Base-by-base conservation (phyloP, 1,140 invertebrate species). In the Coelopa frigida region DNA sequence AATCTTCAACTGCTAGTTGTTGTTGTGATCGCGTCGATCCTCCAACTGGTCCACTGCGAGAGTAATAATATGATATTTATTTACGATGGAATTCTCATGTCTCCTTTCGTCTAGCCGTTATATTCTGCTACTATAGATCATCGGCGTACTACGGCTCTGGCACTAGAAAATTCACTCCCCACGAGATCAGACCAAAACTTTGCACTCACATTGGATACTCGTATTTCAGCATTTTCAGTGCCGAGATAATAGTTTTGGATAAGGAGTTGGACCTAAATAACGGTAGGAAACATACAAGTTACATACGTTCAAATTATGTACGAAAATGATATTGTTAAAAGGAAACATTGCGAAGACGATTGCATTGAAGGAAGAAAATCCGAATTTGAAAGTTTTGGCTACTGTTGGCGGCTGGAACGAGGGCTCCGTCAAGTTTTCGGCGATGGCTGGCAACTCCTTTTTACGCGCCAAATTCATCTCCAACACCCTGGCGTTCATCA, bases 371-470 rank as follows among this genome's bases (percentile, higher is more conserved):
- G 49, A 72, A 5, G 61, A 68, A 42, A 85, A 85, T 70, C 73
- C 79, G 0, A 71, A 75, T 5, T 55, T 86, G 5, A 86, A 85
- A 62, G 78, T 81, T 0, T 52, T 87, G 33, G 53, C 87, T 7
- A 82, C 83, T 8, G 76, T 89, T 24, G 86, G 86, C 8, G 86
- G 86, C 10, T 89, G 84, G 84, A 83, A 80, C 56, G 81, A 85
- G 66, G 82, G 82, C 14, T 83, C 81, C 0, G 67, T 64, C 4
- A 82, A 76, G 48, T 87, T 80, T 64, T 85, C 83, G 0, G 50
- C 58, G 27, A 75, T 82, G 52, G 80, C 75, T 5, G 64, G 53
- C 2, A 70, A 74, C 44, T 46, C 75, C 5, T 51, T 36, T 1
- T 53, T 62, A n/a, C 74, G 85, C 6, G 59, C 69, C 1, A 72